Conservation (phyloP, 2,888 invertebrate genomes). For the Lordiphosa fenestrarum region DNA sequence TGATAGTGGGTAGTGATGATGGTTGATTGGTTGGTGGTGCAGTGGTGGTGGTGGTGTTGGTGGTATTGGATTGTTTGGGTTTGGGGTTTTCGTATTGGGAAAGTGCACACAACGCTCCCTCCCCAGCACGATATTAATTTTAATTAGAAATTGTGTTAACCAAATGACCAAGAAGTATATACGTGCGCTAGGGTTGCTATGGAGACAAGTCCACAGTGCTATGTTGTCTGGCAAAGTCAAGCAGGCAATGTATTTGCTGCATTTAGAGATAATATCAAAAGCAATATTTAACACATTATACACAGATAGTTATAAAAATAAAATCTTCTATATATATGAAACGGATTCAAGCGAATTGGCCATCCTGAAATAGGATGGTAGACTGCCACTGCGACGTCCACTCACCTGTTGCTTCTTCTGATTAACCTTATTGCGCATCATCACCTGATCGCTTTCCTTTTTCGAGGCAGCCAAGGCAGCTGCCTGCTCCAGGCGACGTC, state of each 20-base stretch:
- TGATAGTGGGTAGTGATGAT: conserved; percentile 41
- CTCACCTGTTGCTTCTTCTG: conserved; percentile 95
- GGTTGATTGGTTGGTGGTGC: conserved; percentile 28
- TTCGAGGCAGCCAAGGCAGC: conserved; percentile 88
- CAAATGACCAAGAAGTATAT: conserved; percentile 1
- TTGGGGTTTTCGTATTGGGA: conserved; percentile 20
- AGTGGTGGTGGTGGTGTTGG: conserved; percentile 1
- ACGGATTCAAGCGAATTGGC: conserved; percentile 39
- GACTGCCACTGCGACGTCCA: conserved; percentile 41
- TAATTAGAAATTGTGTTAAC: conserved; percentile 1
- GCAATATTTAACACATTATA: conserved; percentile 61
- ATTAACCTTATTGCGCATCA: conserved; percentile 87
- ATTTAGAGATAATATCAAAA: conserved; percentile 30
- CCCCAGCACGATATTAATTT: background rate
- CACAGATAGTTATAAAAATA: conserved; percentile 19
- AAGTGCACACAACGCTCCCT: background rate
- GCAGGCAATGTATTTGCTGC: conserved; percentile 79
- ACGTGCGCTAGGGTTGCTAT: conserved; percentile 46
- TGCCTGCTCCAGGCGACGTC: conserved; percentile 91
- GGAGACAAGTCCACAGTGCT: conserved; percentile 54
- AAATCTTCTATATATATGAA: conserved; percentile 28
- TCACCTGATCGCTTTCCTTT: conserved; percentile 86
- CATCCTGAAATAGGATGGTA: conserved; percentile 27
- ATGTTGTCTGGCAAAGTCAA: conserved; percentile 78
- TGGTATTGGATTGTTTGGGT: conserved; percentile 19